A percentile compares a stretch with the other conserved stretches of the same genome.
Conservation (phyloP, 64 coral and sea anemone genomes). For the Actinia equina region DNA sequence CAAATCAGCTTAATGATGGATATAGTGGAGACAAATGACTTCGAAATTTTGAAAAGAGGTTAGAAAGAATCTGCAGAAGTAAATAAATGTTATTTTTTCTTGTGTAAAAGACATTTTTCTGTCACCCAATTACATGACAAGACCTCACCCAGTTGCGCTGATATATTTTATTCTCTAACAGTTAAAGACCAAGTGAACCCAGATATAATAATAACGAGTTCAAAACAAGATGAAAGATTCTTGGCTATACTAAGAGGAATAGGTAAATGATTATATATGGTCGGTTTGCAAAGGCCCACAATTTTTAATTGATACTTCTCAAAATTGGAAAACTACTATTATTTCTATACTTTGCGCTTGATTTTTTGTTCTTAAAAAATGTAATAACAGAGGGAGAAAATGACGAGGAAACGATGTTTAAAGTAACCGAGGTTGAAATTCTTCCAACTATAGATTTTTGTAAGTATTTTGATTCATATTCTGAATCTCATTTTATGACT, state of each 20-base stretch:
- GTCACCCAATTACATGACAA: too few species aligned
- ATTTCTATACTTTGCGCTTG: too few species aligned
- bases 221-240: constrained; percentile 91
- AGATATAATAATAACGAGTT: constrained; percentile 77
- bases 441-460: constrained; percentile 93
- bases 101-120: too few species aligned
- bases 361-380: neutral
- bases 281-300: neutral
- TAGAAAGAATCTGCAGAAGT: neutral
- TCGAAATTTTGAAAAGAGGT: constrained; percentile 90
- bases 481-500: neutral
- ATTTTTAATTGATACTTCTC: neutral
- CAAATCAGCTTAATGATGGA: constrained; percentile 78
- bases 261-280: constrained; percentile 44
- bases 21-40: constrained; percentile 79
- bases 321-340: too few species aligned
- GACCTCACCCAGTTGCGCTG: neutral
- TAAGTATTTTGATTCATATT: constrained; percentile 22
- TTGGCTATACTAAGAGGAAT: constrained; percentile 59
- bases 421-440: constrained; percentile 62
- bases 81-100: too few species aligned
- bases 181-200: constrained; percentile 84
- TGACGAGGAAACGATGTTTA: constrained; percentile 62
- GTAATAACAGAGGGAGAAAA: constrained; percentile 57
- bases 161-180: constrained; percentile 10